Evolutionary conservation across 2,797 vertebrate genomes (phyloP).

Genomic region (Urophycis tenuis): DNA sequence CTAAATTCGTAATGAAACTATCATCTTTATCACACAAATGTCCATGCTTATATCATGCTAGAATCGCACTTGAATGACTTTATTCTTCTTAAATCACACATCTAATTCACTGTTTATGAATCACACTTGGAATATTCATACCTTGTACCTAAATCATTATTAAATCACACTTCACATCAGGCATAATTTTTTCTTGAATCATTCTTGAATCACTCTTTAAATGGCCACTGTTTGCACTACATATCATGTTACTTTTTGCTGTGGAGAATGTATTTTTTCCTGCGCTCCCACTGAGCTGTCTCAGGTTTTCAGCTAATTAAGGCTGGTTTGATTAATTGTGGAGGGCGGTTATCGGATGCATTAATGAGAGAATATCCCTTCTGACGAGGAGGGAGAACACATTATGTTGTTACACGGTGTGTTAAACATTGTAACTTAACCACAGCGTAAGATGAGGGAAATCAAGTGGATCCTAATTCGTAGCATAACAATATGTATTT

Average conservation of each 20-base stretch:
- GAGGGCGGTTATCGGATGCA: constrained; percentile 56
- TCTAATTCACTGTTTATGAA: too few species aligned
- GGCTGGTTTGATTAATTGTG: constrained; percentile 63
- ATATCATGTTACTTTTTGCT: constrained; percentile 18
- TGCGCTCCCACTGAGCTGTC: constrained; percentile 30
- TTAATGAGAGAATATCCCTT: constrained; percentile 51
- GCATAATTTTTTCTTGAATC: too few species aligned
- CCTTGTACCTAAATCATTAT: too few species aligned
- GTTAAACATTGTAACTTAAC: constrained; percentile 16
- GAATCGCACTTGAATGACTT: too few species aligned
- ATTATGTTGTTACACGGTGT: background rate
- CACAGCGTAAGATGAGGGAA: constrained; percentile 17
- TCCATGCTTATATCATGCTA: too few species aligned
- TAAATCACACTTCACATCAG: background rate
- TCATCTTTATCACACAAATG: too few species aligned
- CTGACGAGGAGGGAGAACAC: background rate
- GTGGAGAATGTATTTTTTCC: background rate
- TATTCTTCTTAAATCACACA: too few species aligned
- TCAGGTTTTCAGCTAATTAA: constrained; percentile 66
- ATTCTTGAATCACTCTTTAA: background rate
- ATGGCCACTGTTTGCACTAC: constrained; percentile 8
- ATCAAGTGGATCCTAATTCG: background rate
- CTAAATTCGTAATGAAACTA: too few species aligned
- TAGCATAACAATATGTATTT: background rate
- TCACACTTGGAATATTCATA: too few species aligned